These are phyloP conservation scores for Protaetia brevitarsis DNA, from an alignment of 1,140 invertebrate species.

Conservation along the genomic window DNA sequence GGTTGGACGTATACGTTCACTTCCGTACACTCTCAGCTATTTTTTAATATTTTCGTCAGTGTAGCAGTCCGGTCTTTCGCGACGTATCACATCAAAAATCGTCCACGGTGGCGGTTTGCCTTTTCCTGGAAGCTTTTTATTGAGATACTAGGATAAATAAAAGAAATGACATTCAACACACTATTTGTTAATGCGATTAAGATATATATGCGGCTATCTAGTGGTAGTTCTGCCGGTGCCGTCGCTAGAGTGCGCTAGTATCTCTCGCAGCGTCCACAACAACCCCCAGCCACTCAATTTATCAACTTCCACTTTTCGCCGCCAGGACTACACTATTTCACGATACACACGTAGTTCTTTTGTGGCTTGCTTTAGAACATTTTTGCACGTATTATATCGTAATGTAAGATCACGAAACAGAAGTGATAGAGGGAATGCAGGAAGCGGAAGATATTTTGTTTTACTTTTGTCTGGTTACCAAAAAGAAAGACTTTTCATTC, in stretches of 20 bases:
- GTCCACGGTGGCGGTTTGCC: too few relatives aligned
- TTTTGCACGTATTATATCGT: too few relatives aligned
- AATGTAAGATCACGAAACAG: too few relatives aligned
- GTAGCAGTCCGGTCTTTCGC: not conserved
- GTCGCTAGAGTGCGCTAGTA: conserved; percentile 24
- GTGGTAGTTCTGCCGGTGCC: too few relatives aligned
- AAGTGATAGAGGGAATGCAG: too few relatives aligned
- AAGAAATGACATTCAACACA: not conserved
- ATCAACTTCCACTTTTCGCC: conserved; percentile 36
- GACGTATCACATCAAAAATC: too few relatives aligned
- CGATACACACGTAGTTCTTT: conserved; percentile 22
- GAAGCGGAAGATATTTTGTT: too few relatives aligned
- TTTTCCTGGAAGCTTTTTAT: not conserved
- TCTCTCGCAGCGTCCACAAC: conserved; percentile 14
- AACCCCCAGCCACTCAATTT: conserved; percentile 31
- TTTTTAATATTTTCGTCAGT: not conserved
- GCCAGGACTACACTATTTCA: conserved; percentile 30
- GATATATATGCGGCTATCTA: too few relatives aligned
- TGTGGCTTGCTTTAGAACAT: not conserved
- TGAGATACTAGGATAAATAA: too few relatives aligned
- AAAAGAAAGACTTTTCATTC: too few relatives aligned
- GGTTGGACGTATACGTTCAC: conserved; percentile 26
- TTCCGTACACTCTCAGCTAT: conserved; percentile 3
- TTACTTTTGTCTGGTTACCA: too few relatives aligned
- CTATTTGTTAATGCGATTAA: not conserved